Percentiles rank a stretch among this genome's conserved stretches.
phyloP scores from a whole-genome alignment of 2,113 vertebrate species.

The Rhinoderma darwinii region DNA sequence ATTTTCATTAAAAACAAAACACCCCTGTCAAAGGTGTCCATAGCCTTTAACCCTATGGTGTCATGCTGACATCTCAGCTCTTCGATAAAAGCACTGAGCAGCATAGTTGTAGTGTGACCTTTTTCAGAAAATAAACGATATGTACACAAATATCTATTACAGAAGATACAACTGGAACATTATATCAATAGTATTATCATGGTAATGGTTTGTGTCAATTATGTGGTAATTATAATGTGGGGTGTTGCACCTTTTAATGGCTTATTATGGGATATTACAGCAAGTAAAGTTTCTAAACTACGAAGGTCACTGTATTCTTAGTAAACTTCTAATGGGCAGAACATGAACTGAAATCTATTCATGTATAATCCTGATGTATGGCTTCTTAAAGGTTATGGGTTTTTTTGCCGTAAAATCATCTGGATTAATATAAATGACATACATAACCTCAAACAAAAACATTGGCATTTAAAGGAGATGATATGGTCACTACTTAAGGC shows the following conservation, averaged over 20 bases:
- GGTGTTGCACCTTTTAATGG: conserved; percentile 5
- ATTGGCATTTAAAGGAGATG: neutral
- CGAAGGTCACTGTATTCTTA: conserved; percentile 23
- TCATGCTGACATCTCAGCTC: no score
- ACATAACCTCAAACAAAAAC: neutral
- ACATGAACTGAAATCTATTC: neutral
- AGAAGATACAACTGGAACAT: neutral
- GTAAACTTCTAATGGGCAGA: no score
- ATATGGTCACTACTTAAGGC: no score
- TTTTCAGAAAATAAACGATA: neutral
- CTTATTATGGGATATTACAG: conserved; percentile 14
- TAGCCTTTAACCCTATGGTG: no score
- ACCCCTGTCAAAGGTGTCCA: no score
- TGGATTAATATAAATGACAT: neutral
- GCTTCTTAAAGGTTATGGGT: conserved; percentile 7
- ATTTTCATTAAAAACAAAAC: no score
- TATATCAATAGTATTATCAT: neutral
- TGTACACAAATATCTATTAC: neutral
- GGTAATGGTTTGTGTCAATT: conserved; percentile 30
- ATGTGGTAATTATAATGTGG: conserved; percentile 12
- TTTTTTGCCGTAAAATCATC: neutral
- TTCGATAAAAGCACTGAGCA: no score
- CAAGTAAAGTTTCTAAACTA: neutral
- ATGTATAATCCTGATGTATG: neutral
- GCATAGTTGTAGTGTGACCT: neutral